Base-by-base conservation (phyloP, 2,888 invertebrate species). In the Dilophus febrilis region DNA sequence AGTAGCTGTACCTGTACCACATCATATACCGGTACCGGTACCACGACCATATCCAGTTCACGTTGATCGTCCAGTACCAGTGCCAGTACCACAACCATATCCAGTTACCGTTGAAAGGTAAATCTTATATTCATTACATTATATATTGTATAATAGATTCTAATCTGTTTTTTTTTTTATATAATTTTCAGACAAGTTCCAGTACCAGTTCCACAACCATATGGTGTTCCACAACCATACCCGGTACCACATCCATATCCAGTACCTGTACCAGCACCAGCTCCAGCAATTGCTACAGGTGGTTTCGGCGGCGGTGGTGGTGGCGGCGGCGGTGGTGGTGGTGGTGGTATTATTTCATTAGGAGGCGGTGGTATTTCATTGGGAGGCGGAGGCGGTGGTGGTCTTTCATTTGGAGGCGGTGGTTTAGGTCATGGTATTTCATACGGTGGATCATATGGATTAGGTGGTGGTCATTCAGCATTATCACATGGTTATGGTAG, bases 201-300 rank as follows among this genome's bases (percentile, higher is more conserved):
- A 33, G 42, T 45, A 29, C 42, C 43, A 13, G 39, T 45, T 4
- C 39, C 40, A 31, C 34, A 41, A 27, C 44, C 44, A 4, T 42
- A 42, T 36, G 40, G 41, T 22, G 42, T 44, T 5, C 35, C 42
- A 12, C 42, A 44, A 35, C 44, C 44, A 5, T 38, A 40, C 19
- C 43, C 45, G 14, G 45, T 45, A 17, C 38, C 42, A 22, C 39
- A 40, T 11, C 33, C 42, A 29, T 26, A 39, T 13, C 37, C 34
- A 16, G 30, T 41, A n/a, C 27, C 38, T 11, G 40, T 44, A 18
- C 40, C 40, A 14, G 40, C 35, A 16, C 40, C 45, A 33, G 26
- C 39, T 30, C 37, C 36, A 12, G 35, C 28, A 19, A 36, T 38
- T 6, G 27, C 39, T 13, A 28, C 8, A 22, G 4, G 5, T 22